These are phyloP conservation scores for Amblyopsis hoosieri DNA, from an alignment of 2,797 vertebrate genomes.

Conservation along the genomic window DNA sequence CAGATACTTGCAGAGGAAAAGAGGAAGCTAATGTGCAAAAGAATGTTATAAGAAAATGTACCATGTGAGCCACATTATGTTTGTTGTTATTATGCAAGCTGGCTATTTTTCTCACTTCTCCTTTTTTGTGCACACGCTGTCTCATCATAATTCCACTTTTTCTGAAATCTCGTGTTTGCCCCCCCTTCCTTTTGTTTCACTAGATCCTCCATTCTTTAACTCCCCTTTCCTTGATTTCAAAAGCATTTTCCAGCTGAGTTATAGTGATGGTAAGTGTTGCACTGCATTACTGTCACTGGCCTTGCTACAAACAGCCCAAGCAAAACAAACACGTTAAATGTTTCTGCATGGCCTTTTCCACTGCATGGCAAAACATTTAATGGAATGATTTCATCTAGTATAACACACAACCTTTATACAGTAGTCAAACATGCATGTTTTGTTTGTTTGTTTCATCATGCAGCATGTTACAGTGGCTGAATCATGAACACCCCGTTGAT, in stretches of 20 bases:
- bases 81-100: constrained; percentile 3
- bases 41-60: background rate
- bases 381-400: constrained; percentile 37
- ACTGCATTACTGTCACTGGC: constrained; percentile 11
- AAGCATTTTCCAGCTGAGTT: constrained; percentile 68
- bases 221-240: constrained; percentile 76
- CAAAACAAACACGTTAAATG: constrained; percentile 4
- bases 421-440: constrained; percentile 58
- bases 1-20: constrained; percentile 1
- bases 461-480: constrained; percentile 55
- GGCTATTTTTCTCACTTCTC: constrained; percentile 4
- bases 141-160: constrained; percentile 2
- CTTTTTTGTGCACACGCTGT: background rate
- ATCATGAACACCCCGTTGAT: constrained; percentile 63
- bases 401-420: constrained; percentile 54
- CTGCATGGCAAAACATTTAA: constrained; percentile 67
- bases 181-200: constrained; percentile 17
- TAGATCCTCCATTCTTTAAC: constrained; percentile 65
- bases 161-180: background rate
- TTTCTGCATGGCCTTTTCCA: constrained; percentile 60
- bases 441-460: background rate
- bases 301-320: constrained; percentile 12
- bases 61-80: background rate
- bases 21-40: background rate
- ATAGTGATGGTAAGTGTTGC: constrained; percentile 72